These are phyloP conservation scores for Psylliodes chrysocephalus DNA, from an alignment of 2,888 invertebrate genomes.

Conservation along the genomic window DNA sequence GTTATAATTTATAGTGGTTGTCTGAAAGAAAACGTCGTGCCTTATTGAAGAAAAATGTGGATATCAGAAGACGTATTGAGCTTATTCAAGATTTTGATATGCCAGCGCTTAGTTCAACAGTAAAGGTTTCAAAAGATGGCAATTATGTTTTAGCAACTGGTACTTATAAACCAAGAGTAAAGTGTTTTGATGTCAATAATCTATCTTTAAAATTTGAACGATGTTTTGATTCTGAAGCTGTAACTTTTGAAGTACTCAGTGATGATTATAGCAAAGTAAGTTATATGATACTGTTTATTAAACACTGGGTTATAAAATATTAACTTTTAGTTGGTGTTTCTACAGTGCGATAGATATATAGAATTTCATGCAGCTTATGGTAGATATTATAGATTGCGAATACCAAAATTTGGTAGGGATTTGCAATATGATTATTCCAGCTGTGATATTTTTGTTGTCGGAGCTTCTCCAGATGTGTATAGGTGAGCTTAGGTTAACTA, in stretches of 20 bases:
- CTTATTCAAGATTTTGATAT: slow-evolving; percentile 99
- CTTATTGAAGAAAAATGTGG: slow-evolving; percentile 88
- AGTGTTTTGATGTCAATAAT: slow-evolving; percentile 96
- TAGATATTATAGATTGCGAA: slow-evolving; percentile 87
- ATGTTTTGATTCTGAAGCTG: slow-evolving; percentile 95
- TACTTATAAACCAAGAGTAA: slow-evolving; percentile 94
- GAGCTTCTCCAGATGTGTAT: slow-evolving; percentile 76
- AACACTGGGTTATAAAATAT: slow-evolving; percentile 31
- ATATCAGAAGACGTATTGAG: slow-evolving; percentile 90
- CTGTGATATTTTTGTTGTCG: slow-evolving; percentile 93
- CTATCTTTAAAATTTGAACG: slow-evolving; percentile 97
- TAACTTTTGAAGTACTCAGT: slow-evolving; percentile 91
- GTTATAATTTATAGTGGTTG: slow-evolving; percentile 76
- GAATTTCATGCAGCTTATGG: slow-evolving; percentile 97
- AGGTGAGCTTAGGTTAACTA: no score
- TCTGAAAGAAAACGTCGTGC: slow-evolving; percentile 84
- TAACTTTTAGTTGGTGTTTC: slow-evolving; percentile 81
- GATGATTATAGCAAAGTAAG: slow-evolving; percentile 95
- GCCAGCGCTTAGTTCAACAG: slow-evolving; percentile 91
- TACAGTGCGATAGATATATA: slow-evolving; percentile 90
- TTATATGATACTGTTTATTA: neutral
- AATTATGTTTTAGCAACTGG: slow-evolving; percentile 93
- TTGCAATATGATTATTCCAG: slow-evolving; percentile 89
- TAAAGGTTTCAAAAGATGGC: slow-evolving; percentile 89
- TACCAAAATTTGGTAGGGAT: slow-evolving; percentile 96